Base-by-base conservation (phyloP, 2,888 invertebrate species). In the Achlya flavicornis region DNA sequence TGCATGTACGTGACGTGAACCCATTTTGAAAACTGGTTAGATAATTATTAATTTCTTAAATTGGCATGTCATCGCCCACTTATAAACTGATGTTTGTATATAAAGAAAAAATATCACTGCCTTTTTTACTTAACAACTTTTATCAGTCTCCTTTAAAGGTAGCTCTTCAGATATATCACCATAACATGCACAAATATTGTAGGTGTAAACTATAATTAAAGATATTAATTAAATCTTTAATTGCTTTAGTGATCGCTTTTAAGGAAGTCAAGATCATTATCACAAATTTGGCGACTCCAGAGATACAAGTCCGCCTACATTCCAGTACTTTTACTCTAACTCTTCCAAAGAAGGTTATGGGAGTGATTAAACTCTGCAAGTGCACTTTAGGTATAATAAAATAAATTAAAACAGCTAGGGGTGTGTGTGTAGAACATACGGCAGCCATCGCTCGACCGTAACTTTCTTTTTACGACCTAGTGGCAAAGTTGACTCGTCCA, bases 401-500 rank as follows among this genome's bases (percentile, higher is more conserved):
- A 53, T 1, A 53, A 19, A 53, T 46, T 19, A 12, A 58, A 59
- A 58, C 43, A 58, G 43, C 63, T 35, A 41, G 58, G 46, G 63
- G 59, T 59, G 58, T 48, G 59, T 59, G 58, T 48, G 19, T 58
- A 16, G 33, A 46, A 14, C 11, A 60, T 53, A 61, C 12, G 32
- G 26, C n/a, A 61, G 33, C 61, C 33, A 61, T 32, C 57, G 64
- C 75, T 74, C 68, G 63, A 76, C 71, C 72, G 71, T 78, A 76
- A 76, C 91, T 92, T 91, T 91, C 90, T 88, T 91, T 88, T 88
- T 79, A 80, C 74, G 77, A 77, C 74, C 81, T 78, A 78, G 76
- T 77, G 76, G 77, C 78, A 82, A 79, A 81, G 84, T 81, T 79
- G 82, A 81, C 83, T 82, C 81, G 82, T 85, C 84, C 83, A 87